phyloP scores from a whole-genome alignment of 1,140 invertebrate species.

The Dendrolimus punctatus region DNA sequence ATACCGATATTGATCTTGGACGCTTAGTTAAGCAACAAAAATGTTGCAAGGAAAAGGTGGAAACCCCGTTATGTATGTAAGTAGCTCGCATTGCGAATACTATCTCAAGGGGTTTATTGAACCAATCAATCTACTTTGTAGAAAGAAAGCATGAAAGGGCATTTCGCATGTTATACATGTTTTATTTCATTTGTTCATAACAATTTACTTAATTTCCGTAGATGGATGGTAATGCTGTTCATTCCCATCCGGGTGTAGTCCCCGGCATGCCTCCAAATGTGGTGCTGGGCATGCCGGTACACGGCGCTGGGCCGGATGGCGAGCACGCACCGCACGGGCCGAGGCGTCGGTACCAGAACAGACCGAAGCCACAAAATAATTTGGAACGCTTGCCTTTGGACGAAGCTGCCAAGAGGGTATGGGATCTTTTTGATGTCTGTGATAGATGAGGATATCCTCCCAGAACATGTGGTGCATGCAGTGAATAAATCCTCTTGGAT shows the following conservation, averaged over 20 bases:
- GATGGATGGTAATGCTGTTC: conserved; percentile 61
- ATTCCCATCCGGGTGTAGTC: conserved; percentile 49
- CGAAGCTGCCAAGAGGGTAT: conserved; percentile 67
- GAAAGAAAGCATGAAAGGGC: neutral
- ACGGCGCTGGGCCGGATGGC: conserved; percentile 52
- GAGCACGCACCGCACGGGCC: conserved; percentile 50
- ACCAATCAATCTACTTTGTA: neutral
- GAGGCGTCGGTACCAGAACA: conserved; percentile 50
- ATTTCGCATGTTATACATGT: neutral
- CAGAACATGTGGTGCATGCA: too few relatives aligned
- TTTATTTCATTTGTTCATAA: neutral
- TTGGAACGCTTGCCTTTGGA: conserved; percentile 57
- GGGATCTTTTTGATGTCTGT: neutral
- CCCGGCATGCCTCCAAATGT: conserved; percentile 38
- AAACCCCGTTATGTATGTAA: conserved; percentile 4
- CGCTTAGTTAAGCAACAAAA: neutral
- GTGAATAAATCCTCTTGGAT: too few relatives aligned
- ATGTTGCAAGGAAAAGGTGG: neutral
- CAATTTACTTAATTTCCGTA: conserved; percentile 10
- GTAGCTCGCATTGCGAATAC: neutral
- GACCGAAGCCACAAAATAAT: conserved; percentile 49
- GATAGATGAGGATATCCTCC: too few relatives aligned
- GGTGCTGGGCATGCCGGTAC: conserved; percentile 52
- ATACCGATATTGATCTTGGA: neutral
- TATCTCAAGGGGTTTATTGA: neutral